Evolutionary conservation across 2,113 vertebrate species (phyloP), one percentile per base, ranked within the genome.

Genomic region (Entelurus aequoreus): DNA sequence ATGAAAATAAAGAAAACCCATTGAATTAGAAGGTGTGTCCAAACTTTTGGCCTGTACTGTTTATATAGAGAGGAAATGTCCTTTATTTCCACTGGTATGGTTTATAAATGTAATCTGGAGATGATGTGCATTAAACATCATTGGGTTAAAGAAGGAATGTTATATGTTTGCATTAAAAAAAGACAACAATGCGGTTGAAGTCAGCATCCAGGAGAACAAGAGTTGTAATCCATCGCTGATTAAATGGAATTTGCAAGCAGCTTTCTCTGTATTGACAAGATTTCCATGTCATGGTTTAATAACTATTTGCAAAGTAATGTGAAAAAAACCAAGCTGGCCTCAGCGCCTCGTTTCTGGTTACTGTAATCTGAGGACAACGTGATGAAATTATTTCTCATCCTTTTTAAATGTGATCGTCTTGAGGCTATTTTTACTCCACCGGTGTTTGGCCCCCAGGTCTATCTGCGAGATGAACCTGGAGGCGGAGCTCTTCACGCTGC

Each of bases 401-500:
- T 6, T 40, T 19, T 40, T 6, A 46, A 12, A 46, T 42, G 40
- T 10, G 8, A 42, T 9, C 40, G 10, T 12, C 42, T 46, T 46
- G 10, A 11, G 5, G 10, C 11, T 12, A 12, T 12, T 12, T 44
- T 44, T 10, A 44, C 5, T 40, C 38, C 38, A 40, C 38, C 38
- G n/a, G 40, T 44, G 10, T 13, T 44, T 44, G 21, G 19, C 58
- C 11, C 4, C 5, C 62, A 99, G 96, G 54, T 99, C 96, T 0
- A 94, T 98, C 69, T 95, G 95, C 5, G 96, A 98, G 88, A 93
- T 97, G 64, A 96, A 96, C 85, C 92, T 97, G 92, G 96, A 99
- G 40, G 91, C 93, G 0, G 96, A 98, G 69, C 92, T 99, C 70
- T 97, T 98, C 86, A 94, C 93, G 11, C 91, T 99, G 54, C 95